Percentiles rank a stretch among this genome's conserved stretches.
These are phyloP conservation scores for Platichthys flesus DNA, from an alignment of 2,113 vertebrate species.

Conservation along the genomic window DNA sequence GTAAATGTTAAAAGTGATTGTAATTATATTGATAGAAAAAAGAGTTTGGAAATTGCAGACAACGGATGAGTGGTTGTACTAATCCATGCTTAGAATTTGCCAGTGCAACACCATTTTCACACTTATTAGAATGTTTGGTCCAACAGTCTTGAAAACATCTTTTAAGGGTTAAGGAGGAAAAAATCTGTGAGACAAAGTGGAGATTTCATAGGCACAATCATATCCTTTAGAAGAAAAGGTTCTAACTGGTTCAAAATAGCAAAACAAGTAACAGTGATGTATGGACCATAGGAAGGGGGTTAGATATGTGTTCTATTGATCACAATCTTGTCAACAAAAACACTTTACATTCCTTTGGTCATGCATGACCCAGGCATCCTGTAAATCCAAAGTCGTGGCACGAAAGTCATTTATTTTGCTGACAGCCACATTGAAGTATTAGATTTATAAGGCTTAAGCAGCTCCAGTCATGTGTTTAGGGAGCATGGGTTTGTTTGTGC, in stretches of 20 bases:
- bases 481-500: constrained; percentile 26
- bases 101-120: background rate
- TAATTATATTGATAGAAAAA: background rate
- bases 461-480: constrained; percentile 31
- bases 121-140: background rate
- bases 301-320: background rate
- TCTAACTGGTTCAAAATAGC: too few species aligned
- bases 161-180: too few species aligned
- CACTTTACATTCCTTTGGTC: constrained; percentile 13
- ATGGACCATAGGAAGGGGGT: background rate
- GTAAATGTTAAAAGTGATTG: too few species aligned
- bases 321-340: background rate
- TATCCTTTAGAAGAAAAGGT: too few species aligned
- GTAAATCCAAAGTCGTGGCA: background rate
- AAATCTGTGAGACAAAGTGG: too few species aligned
- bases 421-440: constrained; percentile 28
- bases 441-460: constrained; percentile 45
- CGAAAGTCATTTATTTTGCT: constrained; percentile 28
- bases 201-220: too few species aligned
- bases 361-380: constrained; percentile 9
- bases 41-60: background rate
- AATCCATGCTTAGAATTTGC: background rate
- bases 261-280: background rate
- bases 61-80: background rate
- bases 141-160: background rate